Conservation (phyloP, 2,797 vertebrate species). For the Mormyrus proboscirostris region DNA sequence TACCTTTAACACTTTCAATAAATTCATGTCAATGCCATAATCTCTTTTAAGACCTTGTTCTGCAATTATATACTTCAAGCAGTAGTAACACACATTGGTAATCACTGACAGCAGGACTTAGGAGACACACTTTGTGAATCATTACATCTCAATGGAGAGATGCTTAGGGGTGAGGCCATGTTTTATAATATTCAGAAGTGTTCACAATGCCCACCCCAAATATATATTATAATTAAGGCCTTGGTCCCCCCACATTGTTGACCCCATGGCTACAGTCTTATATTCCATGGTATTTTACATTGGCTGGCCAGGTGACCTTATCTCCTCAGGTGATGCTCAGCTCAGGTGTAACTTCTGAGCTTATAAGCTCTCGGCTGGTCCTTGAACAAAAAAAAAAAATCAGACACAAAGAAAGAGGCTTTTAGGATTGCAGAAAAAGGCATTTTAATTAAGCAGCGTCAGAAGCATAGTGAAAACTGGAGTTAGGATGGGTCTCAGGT, state of each 20-base stretch:
- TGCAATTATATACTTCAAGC: neutral
- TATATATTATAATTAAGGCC: neutral
- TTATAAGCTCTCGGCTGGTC: neutral
- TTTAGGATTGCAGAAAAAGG: slow-evolving; percentile 29
- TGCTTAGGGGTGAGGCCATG: neutral
- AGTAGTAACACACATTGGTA: neutral
- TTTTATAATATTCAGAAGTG: neutral
- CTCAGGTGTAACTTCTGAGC: neutral
- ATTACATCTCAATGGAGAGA: neutral
- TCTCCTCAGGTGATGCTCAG: neutral
- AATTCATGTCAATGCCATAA: neutral
- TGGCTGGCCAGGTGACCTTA: neutral
- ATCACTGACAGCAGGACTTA: neutral
- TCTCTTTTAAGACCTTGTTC: neutral
- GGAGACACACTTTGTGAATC: neutral
- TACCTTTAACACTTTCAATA: neutral
- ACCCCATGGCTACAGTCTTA: neutral
- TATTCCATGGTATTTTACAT: neutral
- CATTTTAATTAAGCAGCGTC: neutral
- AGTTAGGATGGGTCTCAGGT: neutral
- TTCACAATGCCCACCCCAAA: neutral
- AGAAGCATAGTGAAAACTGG: neutral
- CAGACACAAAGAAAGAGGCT: slow-evolving; percentile 18
- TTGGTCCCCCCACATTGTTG: neutral
- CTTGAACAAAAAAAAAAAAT: neutral